Conservation (phyloP, 2,113 vertebrate genomes). For the Archilochus colubris region DNA sequence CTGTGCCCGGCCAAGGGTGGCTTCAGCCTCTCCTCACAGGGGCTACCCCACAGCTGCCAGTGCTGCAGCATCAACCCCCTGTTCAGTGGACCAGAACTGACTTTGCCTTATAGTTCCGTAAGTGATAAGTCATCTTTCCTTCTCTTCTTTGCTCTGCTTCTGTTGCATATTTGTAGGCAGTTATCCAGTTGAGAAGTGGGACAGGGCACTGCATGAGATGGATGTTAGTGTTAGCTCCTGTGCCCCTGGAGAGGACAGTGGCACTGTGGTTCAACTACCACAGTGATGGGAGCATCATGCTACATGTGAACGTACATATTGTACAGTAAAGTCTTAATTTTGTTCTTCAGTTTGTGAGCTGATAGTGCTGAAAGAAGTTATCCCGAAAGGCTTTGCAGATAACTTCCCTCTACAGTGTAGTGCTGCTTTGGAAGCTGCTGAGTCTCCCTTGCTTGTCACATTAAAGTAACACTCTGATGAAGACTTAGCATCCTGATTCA, state of each 20-base stretch:
- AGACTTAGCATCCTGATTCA: not conserved
- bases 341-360: not conserved
- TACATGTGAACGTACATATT: not conserved
- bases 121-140: not conserved
- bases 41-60: fast-evolving
- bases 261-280: not conserved
- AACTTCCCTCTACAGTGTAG: fast-evolving
- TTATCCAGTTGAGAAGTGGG: not conserved
- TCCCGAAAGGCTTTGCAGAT: not conserved
- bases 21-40: fast-evolving
- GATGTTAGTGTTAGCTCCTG: not conserved
- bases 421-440: not conserved
- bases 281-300: not conserved
- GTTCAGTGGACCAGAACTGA: not conserved
- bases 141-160: not conserved
- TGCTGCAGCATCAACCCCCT: not conserved
- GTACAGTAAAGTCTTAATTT: not conserved
- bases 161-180: not conserved
- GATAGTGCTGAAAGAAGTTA: not conserved
- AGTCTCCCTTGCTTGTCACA: not conserved
- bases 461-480: not conserved
- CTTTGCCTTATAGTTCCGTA: not conserved
- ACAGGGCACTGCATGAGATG: not conserved
- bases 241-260: not conserved
- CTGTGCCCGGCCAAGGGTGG: not conserved